Evolutionary conservation across 2,888 invertebrate genomes (phyloP), one percentile per base, ranked within the genome.

Genomic region (Leucoptera coffeella): DNA sequence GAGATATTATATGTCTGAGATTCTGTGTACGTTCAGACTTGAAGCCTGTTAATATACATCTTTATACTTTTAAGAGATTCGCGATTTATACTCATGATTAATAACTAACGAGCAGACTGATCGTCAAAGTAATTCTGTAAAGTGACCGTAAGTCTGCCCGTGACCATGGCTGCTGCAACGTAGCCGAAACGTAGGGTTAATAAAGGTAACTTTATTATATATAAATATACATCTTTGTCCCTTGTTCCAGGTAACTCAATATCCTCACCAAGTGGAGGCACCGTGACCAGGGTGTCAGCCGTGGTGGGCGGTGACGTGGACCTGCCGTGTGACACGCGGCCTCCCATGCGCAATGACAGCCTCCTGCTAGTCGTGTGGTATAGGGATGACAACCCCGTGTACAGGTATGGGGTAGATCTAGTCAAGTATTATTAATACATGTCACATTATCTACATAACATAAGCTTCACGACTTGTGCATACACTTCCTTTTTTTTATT

Each of bases 331-430:
- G 89, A 91, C 71, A 81, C 89, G 38, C 77, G 81, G 31, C 80
- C 90, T 22, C 82, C 85, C 12, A 64, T 77, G 38, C 73, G 77
- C 29, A 86, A 88, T 52, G 91, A 91, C 65, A 85, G 83, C 39
- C 80, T 88, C 30, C 76, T 88, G 27, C 78, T 92, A 32, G 87
- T 91, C 41, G 86, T 91, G 28, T 92, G 91, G 91, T 92, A 91
- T 54, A 83, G 89, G 50, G 85, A 87, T 50, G 88, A 90, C 48
- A 80, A 82, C 37, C 90, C 91, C 35, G 89, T 92, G 38, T 92
- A 90, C 74, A 91, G 90, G 90, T 90, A 53, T 40, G 41, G 37
- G 6, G 17, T 7, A 17, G 6, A 17, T 6, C 9, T 17, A 17
- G 6, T n/a, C n/a, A n/a, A n/a, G n/a, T n/a, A n/a, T n/a, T n/a